phyloP scores from a whole-genome alignment of 2,113 vertebrate species.

The Stigmatopora argus region DNA sequence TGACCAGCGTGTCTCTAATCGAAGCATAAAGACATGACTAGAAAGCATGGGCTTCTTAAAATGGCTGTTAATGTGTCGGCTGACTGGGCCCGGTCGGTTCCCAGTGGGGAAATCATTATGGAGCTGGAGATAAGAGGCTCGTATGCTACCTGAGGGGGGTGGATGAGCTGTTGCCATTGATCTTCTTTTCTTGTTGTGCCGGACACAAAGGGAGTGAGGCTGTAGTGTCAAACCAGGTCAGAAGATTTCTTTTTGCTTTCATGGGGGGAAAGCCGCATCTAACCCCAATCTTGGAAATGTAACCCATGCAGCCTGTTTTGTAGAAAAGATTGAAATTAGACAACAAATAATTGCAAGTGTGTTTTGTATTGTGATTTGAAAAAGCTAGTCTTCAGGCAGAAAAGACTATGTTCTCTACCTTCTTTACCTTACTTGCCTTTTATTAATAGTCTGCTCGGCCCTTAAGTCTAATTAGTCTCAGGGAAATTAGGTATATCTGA shows the following conservation, averaged over 20 bases:
- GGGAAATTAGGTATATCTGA: slow-evolving; percentile 29
- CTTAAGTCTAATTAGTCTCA: slow-evolving; percentile 38
- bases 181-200: slow-evolving; percentile 36
- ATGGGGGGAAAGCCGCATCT: slow-evolving; percentile 6
- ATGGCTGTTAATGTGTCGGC: slow-evolving; percentile 56
- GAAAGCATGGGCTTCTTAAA: slow-evolving; percentile 33
- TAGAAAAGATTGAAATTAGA: neutral
- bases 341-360: slow-evolving; percentile 5
- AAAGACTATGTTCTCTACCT: neutral
- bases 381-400: neutral
- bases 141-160: slow-evolving; percentile 39
- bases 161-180: slow-evolving; percentile 46
- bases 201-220: slow-evolving; percentile 32
- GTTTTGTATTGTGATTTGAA: slow-evolving; percentile 10
- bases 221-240: slow-evolving; percentile 40
- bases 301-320: neutral
- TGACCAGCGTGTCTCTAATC: slow-evolving; percentile 7
- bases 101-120: slow-evolving; percentile 53
- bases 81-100: slow-evolving; percentile 34
- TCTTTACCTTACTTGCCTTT: neutral
- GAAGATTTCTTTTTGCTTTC: slow-evolving; percentile 39
- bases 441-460: slow-evolving; percentile 23
- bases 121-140: slow-evolving; percentile 46
- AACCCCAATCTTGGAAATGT: neutral
- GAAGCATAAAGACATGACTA: slow-evolving; percentile 40